Conservation (phyloP, 2,888 invertebrate genomes). For the Frankliniella fusca region DNA sequence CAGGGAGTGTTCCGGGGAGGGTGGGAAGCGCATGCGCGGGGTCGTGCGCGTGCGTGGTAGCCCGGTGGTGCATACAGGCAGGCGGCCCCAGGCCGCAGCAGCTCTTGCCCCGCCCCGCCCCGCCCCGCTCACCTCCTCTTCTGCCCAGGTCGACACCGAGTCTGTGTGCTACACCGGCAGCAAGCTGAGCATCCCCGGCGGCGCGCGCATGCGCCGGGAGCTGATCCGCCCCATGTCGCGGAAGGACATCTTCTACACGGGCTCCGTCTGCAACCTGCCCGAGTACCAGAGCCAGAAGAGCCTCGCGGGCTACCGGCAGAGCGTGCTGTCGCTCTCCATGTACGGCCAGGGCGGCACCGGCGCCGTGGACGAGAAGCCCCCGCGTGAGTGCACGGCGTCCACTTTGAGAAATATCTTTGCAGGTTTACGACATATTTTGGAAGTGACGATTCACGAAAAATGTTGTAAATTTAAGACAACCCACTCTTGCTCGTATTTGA, state of each 20-base stretch:
- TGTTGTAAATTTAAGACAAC: no score
- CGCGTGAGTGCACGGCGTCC: conserved; percentile 55
- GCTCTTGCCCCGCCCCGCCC: neutral
- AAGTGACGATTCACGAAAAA: no score
- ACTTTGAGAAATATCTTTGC: neutral
- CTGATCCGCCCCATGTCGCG: conserved; percentile 83
- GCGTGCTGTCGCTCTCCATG: conserved; percentile 78
- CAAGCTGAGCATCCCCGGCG: conserved; percentile 50
- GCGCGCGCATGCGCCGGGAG: conserved; percentile 47
- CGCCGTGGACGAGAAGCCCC: conserved; percentile 59
- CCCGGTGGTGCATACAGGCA: no score
- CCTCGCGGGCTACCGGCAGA: conserved; percentile 80
- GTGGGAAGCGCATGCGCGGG: no score
- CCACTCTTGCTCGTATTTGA: no score
- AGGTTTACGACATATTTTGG: no score
- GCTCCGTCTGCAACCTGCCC: conserved; percentile 85
- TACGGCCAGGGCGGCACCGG: conserved; percentile 56
- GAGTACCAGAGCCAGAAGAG: conserved; percentile 90
- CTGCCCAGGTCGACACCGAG: conserved; percentile 56
- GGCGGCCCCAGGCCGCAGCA: no score
- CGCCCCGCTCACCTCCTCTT: no score
- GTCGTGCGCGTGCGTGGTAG: no score
- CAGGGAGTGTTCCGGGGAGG: no score
- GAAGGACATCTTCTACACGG: conserved; percentile 95
- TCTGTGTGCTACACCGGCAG: conserved; percentile 64